Evolutionary conservation across 2,888 invertebrate species (phyloP).

Genomic region (Xestia sexstrigata): DNA sequence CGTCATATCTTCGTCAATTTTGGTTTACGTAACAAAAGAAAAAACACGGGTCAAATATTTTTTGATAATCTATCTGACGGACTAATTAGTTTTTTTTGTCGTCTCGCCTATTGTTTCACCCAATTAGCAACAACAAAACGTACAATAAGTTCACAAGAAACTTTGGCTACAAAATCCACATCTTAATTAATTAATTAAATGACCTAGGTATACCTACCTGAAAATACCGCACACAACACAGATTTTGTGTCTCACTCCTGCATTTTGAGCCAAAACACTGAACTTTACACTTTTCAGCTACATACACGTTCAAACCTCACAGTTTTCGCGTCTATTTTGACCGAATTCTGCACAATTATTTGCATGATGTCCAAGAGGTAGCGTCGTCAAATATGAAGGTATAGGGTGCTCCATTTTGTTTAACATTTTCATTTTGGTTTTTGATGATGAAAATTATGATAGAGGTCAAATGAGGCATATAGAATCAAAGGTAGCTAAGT

Average conservation of each 20-base stretch:
- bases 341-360: slow-evolving; percentile 62
- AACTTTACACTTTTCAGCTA: neutral
- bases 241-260: neutral
- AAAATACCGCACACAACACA: neutral
- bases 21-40: too few species aligned
- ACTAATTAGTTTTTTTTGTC: too few species aligned
- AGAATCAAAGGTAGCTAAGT: too few species aligned
- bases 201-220: neutral
- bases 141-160: neutral
- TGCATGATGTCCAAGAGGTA: slow-evolving; percentile 42
- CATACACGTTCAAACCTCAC: slow-evolving; percentile 42
- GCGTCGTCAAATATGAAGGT: slow-evolving; percentile 18
- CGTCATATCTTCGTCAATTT: too few species aligned
- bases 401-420: slow-evolving; percentile 44
- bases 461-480: too few species aligned
- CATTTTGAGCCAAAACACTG: slow-evolving; percentile 18
- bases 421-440: neutral
- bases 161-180: neutral
- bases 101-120: too few species aligned
- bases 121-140: neutral
- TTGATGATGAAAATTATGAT: too few species aligned
- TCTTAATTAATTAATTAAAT: neutral
- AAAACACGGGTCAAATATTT: too few species aligned
- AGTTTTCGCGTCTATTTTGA: slow-evolving; percentile 49
- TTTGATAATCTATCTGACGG: too few species aligned